Base-by-base conservation (phyloP, 2,888 invertebrate genomes). In the Poecilus cupreus region DNA sequence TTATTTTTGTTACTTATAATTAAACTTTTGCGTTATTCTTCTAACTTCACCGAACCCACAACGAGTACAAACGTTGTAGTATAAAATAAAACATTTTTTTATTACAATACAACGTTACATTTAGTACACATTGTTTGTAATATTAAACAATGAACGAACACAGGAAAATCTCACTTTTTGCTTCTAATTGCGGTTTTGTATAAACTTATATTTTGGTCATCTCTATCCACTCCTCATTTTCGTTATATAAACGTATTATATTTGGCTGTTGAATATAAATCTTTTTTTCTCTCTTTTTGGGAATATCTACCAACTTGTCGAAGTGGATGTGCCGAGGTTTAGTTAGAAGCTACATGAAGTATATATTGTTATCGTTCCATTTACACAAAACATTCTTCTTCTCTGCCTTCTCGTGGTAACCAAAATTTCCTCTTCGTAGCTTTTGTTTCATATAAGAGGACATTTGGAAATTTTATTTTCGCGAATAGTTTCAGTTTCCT, bases 91-190 rank as follows among this genome's bases (percentile, higher is more conserved):
- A n/a, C n/a, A n/a, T n/a, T n/a, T n/a, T n/a, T n/a, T n/a, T n/a
- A n/a, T n/a, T n/a, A n/a, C n/a, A n/a, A n/a, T n/a, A n/a, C n/a
- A n/a, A n/a, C n/a, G n/a, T n/a, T n/a, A n/a, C n/a, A n/a, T n/a
- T n/a, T n/a, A n/a, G n/a, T n/a, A n/a, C n/a, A n/a, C n/a, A n/a
- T n/a, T n/a, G n/a, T n/a, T n/a, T n/a, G n/a, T n/a, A n/a, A n/a
- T n/a, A n/a, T n/a, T 26, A 26, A 26, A 26, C 26, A 26, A 26
- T 26, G 5, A 26, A 26, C 26, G 5, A 26, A 26, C 26, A 26
- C 4, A 5, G 74, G 24, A 51, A 82, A 82, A 51, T 82, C 60
- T 57, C 82, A 80, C 68, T 82, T 82, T 43, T 82, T 64, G 22
- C 80, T 76, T 22, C 74, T 10, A 82, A 57, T 20, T 80, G 80